phyloP scores from a whole-genome alignment of 2,888 invertebrate species.

The Muschampia plurimacula region DNA sequence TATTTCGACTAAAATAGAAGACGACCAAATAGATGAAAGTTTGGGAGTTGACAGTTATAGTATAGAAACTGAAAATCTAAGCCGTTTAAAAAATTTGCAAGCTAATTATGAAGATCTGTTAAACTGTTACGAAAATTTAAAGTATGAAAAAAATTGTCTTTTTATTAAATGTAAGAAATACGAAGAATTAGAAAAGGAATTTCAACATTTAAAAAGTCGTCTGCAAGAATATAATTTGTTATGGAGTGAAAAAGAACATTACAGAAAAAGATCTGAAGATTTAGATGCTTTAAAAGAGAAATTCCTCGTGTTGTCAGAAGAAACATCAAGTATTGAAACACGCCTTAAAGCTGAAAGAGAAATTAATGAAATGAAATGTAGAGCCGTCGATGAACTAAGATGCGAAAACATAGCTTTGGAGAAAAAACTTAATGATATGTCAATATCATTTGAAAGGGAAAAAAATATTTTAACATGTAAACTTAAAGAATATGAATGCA shows the following conservation, averaged over 20 bases:
- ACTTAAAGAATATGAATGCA: slow-evolving; percentile 82
- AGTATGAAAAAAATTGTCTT: slow-evolving; percentile 68
- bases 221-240: slow-evolving; percentile 69
- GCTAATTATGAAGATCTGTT: slow-evolving; percentile 71
- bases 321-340: slow-evolving; percentile 70
- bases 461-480: slow-evolving; percentile 77
- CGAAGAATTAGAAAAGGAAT: slow-evolving; percentile 68
- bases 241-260: slow-evolving; percentile 78
- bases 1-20: slow-evolving; percentile 48
- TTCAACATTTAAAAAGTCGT: slow-evolving; percentile 60
- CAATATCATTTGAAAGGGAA: slow-evolving; percentile 74
- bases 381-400: slow-evolving; percentile 64
- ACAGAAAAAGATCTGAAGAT: slow-evolving; percentile 68
- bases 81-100: slow-evolving; percentile 71
- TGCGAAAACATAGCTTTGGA: slow-evolving; percentile 67
- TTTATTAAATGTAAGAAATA: slow-evolving; percentile 63
- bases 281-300: slow-evolving; percentile 73
- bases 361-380: slow-evolving; percentile 69
- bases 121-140: slow-evolving; percentile 69
- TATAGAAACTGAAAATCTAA: slow-evolving; percentile 68
- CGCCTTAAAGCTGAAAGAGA: slow-evolving; percentile 72
- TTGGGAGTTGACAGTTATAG: slow-evolving; percentile 55
- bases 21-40: slow-evolving; percentile 53
- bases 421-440: slow-evolving; percentile 65
- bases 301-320: slow-evolving; percentile 69